Evolutionary conservation across 2,113 vertebrate species (phyloP), one percentile per base, ranked within the genome.

Genomic region (Tretioscincus oriximinensis): DNA sequence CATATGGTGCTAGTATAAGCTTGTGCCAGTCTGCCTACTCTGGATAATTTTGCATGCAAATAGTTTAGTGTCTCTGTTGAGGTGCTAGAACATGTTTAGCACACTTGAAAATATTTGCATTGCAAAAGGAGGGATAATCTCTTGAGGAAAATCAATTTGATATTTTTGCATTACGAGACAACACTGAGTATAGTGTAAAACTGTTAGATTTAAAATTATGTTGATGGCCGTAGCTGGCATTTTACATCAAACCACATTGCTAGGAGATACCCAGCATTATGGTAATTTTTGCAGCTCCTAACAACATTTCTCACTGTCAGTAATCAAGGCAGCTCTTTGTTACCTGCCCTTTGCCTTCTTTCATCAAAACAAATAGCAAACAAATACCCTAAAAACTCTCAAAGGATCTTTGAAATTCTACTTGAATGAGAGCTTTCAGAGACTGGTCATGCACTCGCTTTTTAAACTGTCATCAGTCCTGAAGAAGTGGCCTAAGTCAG

Each of bases 41-140:
- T 90, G 91, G 92, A 91, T 95, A 95, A 95, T 96, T 94, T 92
- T 94, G 89, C 94, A 96, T 95, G 94, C 94, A 95, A 95, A 96
- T 96, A 96, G 92, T 94, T 96, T 94, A 94, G 94, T 94, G 93
- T 90, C 91, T 94, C 88, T 91, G 92, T 88, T 94, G 92, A 95
- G 94, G 95, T 96, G 94, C 90, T 95, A 95, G 94, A 94, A 94
- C 94, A 94, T 96, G 95, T 96, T 96, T 96, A 94, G 94, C 95
- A 96, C 93, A 96, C 94, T 96, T 95, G 89, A 95, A 95, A 95
- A 96, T 95, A 96, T 96, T 96, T 96, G 95, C 94, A 96, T 94
- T 96, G 94, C 94, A 94, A 96, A 96, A 92, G 84, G 90, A 92
- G 91, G 89, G 88, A 31, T 86, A 90, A 93, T 94, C 90, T 95